Evolutionary conservation across 2,888 invertebrate genomes (phyloP), one percentile per base, ranked within the genome.

Genomic region (Lobophora halterata): DNA sequence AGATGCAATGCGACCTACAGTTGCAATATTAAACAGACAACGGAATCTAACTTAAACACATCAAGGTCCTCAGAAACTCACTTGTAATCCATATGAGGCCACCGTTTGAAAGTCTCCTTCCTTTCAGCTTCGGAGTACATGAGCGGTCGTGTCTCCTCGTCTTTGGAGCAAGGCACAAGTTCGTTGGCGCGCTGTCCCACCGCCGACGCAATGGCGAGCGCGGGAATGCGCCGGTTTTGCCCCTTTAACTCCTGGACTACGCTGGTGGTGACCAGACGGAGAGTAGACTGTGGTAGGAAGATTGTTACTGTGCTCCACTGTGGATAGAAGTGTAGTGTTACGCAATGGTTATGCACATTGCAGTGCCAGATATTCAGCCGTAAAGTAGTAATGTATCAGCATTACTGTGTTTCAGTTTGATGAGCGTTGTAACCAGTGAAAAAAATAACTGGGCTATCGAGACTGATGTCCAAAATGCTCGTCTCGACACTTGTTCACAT

Each of bases 41-140:
- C 3, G 5, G 5, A 19, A 18, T 3, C n/a, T 13, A 21, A 6
- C 9, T 7, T 10, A 13, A 5, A 5, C 5, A 11, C 14, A 14
- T 13, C 5, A 11, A 3, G 5, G 26, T 12, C n/a, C n/a, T n/a
- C n/a, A n/a, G n/a, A n/a, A n/a, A 81, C 88, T 86, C 70, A 96
- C 95, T 97, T 97, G 83, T 97, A 97, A 77, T 97, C 96, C 95
- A 96, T 97, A 69, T 97, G 97, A 1, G 97, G 97, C 98, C 97
- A 98, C 66, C 95, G 92, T 52, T 93, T 93, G 79, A 98, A 98
- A 0, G 98, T 97, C 69, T 96, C 93, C 56, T 95, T 90, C 24
- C 98, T 89, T 46, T 96, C 95, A 0, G 95, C 95, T 80, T 98
- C 98, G 50, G 96, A 96, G 73, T 95, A 96, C 97, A 98, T 97